These are phyloP conservation scores for Apodemus speciosus DNA, from an alignment of 2,113 vertebrate genomes.

Conservation along the genomic window DNA sequence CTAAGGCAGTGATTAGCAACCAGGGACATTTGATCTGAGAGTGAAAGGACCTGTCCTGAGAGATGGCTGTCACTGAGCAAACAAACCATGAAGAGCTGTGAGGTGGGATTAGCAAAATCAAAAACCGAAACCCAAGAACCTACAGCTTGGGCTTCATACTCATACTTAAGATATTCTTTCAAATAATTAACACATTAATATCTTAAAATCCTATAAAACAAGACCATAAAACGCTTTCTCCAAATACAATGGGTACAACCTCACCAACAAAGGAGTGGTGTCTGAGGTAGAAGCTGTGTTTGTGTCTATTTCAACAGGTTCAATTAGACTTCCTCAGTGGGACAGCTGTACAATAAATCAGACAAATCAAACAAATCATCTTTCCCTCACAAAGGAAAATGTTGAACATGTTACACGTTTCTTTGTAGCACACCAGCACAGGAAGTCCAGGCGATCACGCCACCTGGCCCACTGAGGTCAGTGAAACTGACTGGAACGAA, in stretches of 20 bases:
- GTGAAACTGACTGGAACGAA: conserved; percentile 78
- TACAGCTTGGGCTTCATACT: conserved; percentile 59
- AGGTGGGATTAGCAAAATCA: not conserved
- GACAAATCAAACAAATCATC: conserved; percentile 83
- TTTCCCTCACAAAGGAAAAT: conserved; percentile 81
- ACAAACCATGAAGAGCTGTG: not conserved
- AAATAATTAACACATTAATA: conserved; percentile 74
- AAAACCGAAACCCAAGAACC: conserved; percentile 42
- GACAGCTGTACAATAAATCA: conserved; percentile 88
- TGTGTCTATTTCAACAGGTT: conserved; percentile 91
- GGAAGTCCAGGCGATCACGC: conserved; percentile 76
- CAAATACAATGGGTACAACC: conserved; percentile 84
- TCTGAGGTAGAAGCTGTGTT: conserved; percentile 82
- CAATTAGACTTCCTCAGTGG: conserved; percentile 84
- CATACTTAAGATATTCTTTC: conserved; percentile 57
- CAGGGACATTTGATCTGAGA: conserved; percentile 32
- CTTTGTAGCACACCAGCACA: conserved; percentile 69
- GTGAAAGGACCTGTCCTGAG: conserved; percentile 1
- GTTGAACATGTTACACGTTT: conserved; percentile 76
- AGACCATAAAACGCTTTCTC: conserved; percentile 82
- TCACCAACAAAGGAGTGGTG: conserved; percentile 71
- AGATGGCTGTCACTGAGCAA: not conserved
- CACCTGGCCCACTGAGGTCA: conserved; percentile 67
- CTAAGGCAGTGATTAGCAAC: conserved; percentile 29
- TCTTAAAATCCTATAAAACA: conserved; percentile 58